A percentile compares a stretch with the other conserved stretches of the same genome.
Conservation (phyloP, 2,797 vertebrate species). For the Scleropages formosus region DNA sequence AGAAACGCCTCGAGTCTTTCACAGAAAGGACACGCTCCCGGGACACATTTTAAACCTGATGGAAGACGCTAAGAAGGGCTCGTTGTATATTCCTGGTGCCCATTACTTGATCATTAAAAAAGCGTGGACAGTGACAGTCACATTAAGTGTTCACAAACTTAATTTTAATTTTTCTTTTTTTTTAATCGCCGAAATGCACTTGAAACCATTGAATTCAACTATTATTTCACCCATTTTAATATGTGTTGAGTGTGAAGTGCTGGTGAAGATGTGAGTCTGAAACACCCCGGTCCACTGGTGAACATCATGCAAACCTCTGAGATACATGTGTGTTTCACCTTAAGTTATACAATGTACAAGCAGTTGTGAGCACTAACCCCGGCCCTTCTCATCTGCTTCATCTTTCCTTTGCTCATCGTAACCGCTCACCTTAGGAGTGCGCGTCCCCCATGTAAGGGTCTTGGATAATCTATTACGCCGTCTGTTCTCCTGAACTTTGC, state of each 20-base stretch:
- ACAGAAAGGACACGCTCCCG: too few relatives aligned
- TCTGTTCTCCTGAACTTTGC: neutral
- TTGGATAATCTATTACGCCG: neutral
- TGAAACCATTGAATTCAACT: conserved; percentile 33
- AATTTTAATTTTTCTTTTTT: neutral
- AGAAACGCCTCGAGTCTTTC: too few relatives aligned
- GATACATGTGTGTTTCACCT: neutral
- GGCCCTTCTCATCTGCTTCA: neutral
- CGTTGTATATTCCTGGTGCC: neutral
- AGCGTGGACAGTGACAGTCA: neutral
- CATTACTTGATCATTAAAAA: neutral
- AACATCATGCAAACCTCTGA: neutral
- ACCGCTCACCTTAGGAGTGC: neutral
- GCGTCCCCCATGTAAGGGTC: neutral
- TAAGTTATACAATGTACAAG: conserved; percentile 28
- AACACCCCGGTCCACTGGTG: conserved; percentile 16
- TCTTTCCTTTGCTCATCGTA: neutral
- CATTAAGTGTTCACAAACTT: neutral
- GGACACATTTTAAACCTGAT: neutral
- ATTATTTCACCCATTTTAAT: conserved; percentile 28
- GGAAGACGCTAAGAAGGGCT: neutral
- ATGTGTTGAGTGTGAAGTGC: conserved; percentile 42
- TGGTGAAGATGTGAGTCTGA: conserved; percentile 27
- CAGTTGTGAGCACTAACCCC: conserved; percentile 13
- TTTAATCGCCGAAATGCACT: neutral